Evolutionary conservation across 2,113 vertebrate genomes (phyloP), one percentile per base, ranked within the genome.

Genomic region (Candoia aspera): DNA sequence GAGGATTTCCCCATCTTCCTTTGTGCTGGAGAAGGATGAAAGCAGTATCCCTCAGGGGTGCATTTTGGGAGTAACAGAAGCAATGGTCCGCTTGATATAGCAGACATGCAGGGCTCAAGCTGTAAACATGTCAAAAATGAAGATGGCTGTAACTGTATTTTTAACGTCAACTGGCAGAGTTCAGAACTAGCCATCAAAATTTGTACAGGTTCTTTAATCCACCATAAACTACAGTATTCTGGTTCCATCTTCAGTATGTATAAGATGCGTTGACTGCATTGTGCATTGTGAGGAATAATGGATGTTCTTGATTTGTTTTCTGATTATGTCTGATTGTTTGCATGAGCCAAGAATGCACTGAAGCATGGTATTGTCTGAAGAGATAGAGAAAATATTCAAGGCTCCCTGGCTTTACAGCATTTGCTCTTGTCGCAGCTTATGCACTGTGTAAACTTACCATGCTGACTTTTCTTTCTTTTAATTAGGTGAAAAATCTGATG

Each of bases 401-500:
- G 83, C 95, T 93, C 95, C 94, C 93, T 93, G 64, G 93, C 88
- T 87, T 90, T 92, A 83, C 85, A 88, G 94, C 89, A 92, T 93
- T 94, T 93, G 94, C 93, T 58, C 89, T 53, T 49, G 33, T 26
- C 26, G 94, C 92, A 92, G 93, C 88, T 95, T 93, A 24, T 93
- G 42, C 94, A 88, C 92, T 95, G 89, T 90, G 87, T 91, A 95
- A 95, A 95, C 93, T 92, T 90, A 46, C 87, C 62, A 84, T 93
- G 94, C 92, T 93, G 23, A 94, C 68, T 58, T 93, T 90, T 92
- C 89, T 94, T 93, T 79, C 46, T 95, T 92, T 92, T 93, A 95
- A 96, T 93, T 97, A 99, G 99, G 97, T 99, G 90, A 97, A 98
- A 93, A 99, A 99, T 94, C 97, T 99, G 97, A 99, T 98, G 12